Percentiles rank a stretch among this genome's conserved stretches.
phyloP scores from a whole-genome alignment of 2,113 vertebrate genomes.

The Cyphomyrus discorhynchus region DNA sequence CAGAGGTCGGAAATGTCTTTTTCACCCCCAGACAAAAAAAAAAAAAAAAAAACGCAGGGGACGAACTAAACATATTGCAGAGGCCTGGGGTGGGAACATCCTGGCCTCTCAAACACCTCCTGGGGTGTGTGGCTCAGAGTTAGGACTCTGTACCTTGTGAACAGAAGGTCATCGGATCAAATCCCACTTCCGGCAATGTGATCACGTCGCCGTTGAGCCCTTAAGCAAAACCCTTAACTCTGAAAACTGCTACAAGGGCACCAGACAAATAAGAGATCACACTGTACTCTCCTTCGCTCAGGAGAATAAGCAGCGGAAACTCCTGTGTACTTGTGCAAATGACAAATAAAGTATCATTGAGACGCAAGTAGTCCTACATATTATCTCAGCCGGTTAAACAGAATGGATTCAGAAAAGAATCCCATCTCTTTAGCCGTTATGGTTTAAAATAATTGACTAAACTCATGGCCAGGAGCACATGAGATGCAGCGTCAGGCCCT shows the following conservation, averaged over 20 bases:
- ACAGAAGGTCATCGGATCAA: not conserved
- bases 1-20: constrained; percentile 1
- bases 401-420: not conserved
- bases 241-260: not conserved
- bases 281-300: not conserved
- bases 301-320: not conserved
- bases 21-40: not conserved
- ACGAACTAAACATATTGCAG: not conserved
- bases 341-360: not conserved
- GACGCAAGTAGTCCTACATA: not conserved
- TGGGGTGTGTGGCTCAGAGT: not conserved
- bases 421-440: too few relatives aligned
- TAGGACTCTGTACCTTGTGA: not conserved
- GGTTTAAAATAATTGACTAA: not conserved
- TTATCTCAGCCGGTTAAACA: not conserved
- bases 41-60: not conserved
- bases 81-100: not conserved
- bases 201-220: not conserved
- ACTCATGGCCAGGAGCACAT: not conserved
- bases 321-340: not conserved
- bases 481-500: not conserved
- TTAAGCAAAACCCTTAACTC: not conserved
- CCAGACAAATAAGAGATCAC: not conserved
- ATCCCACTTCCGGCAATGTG: not conserved
- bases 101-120: not conserved